Evolutionary conservation across 2,113 vertebrate genomes (phyloP), one percentile per base, ranked within the genome.

Genomic region (Colossoma macropomum): DNA sequence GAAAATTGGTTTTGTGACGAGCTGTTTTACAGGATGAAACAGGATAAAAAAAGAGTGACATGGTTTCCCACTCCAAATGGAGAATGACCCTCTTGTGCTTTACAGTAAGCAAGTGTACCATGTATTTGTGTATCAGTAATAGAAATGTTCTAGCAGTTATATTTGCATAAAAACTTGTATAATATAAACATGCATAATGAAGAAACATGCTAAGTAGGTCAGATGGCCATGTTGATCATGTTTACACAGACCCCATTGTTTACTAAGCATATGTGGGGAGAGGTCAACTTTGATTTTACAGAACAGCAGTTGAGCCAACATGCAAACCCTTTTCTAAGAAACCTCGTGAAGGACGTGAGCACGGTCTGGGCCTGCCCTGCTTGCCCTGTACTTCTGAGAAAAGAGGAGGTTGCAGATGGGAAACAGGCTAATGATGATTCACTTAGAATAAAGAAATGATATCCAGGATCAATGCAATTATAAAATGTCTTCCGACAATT

Each of bases 401-500:
- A 50, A 50, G n/a, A 71, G 81, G 81, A 77, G 85, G 66, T 59
- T 74, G 16, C 74, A 68, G 38, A 48, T 27, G 34, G 66, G 60
- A 65, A 48, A 34, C 17, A 74, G 50, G 52, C 60, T 69, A 66
- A 52, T 60, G 63, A 81, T 63, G 60, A 79, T 81, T 74, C 75
- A 71, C 23, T 74, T 73, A 78, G 68, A n/a, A 41, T 52, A 77
- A 60, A 38, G 48, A 80, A 62, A 65, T 45, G 15, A 63, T 21
- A 65, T 34, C 15, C 23, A 73, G 48, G 13, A 82, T 83, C 62
- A 75, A 75, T 0, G 16, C 54, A 83, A 70, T 50, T 69, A 60
- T 81, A 60, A 75, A 78, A 30, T 50, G 56, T 60, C 82, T 87
- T 87, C 85, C 85, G 74, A 75, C 79, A 59, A 87, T 87, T 87